Evolutionary conservation across 1,140 invertebrate genomes (phyloP).

Genomic region (Hycleus cichorii): DNA sequence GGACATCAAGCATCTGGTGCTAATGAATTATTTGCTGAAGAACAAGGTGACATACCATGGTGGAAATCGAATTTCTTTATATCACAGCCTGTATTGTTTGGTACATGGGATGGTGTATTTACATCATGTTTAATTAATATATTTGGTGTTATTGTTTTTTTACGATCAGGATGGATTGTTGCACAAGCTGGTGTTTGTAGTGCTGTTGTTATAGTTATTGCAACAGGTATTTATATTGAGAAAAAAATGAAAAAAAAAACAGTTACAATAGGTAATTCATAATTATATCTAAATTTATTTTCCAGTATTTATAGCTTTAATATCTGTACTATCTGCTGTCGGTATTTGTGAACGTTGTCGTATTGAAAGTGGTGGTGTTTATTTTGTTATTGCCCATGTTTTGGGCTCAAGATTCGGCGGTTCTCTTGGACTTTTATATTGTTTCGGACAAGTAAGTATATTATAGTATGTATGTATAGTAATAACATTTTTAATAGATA

Average conservation of each 20-base stretch:
- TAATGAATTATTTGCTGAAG: conserved; percentile 83
- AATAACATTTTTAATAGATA: too few relatives aligned
- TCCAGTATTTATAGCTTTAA: conserved; percentile 76
- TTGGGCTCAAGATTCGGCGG: conserved; percentile 88
- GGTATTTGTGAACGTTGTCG: conserved; percentile 93
- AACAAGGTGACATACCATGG: conserved; percentile 78
- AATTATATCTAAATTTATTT: conserved; percentile 25
- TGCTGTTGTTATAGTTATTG: conserved; percentile 80
- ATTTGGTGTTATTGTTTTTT: conserved; percentile 94
- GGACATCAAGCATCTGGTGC: conserved; percentile 75
- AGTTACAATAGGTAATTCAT: not conserved
- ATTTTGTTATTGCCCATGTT: conserved; percentile 90
- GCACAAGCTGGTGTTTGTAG: conserved; percentile 86
- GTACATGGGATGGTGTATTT: conserved; percentile 96
- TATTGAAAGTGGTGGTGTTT: conserved; percentile 91
- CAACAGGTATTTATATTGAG: conserved; percentile 55
- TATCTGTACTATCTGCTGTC: conserved; percentile 87
- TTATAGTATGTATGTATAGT: too few relatives aligned
- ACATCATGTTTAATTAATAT: conserved; percentile 93
- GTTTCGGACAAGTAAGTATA: conserved; percentile 79
- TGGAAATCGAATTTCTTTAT: conserved; percentile 92
- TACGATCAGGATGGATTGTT: conserved; percentile 95
- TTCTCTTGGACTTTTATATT: conserved; percentile 85
- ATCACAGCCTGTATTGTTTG: conserved; percentile 89
- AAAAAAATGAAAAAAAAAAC: not conserved